phyloP scores from a whole-genome alignment of 1,140 invertebrate genomes.

The Aleiodes sp. region DNA sequence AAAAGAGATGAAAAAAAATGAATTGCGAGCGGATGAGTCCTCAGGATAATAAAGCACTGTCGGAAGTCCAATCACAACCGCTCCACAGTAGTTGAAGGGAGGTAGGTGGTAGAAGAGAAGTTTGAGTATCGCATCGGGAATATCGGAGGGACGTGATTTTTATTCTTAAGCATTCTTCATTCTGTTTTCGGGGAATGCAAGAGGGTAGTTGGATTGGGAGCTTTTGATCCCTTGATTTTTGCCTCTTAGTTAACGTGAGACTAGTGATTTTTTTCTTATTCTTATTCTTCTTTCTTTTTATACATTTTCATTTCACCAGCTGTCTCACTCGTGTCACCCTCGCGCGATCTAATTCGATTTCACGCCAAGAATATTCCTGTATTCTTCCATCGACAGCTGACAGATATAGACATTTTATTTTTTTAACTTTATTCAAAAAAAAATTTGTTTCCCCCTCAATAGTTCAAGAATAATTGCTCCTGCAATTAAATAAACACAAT shows the following conservation, averaged over 20 bases:
- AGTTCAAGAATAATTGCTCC: not conserved
- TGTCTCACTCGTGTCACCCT: slow-evolving; percentile 18
- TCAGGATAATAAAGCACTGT: slow-evolving; percentile 26
- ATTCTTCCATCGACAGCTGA: slow-evolving; percentile 23
- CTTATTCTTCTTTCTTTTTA: too few species aligned
- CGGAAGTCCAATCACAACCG: slow-evolving; percentile 52
- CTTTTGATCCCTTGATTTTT: slow-evolving; percentile 29
- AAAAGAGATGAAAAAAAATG: too few species aligned
- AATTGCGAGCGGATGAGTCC: slow-evolving; percentile 5
- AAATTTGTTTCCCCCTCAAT: too few species aligned
- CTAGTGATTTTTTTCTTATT: slow-evolving; percentile 2
- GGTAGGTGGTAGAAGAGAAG: not conserved
- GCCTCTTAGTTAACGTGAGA: slow-evolving; percentile 23
- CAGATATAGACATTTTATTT: slow-evolving; percentile 24
- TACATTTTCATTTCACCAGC: slow-evolving; percentile 10
- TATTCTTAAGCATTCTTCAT: slow-evolving; percentile 25
- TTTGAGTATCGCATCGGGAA: slow-evolving; percentile 33
- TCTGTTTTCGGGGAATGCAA: not conserved
- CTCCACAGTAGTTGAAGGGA: slow-evolving; percentile 21
- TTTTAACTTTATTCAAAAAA: too few species aligned
- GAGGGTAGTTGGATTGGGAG: not conserved
- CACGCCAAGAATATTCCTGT: slow-evolving; percentile 24
- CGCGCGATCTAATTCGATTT: slow-evolving; percentile 30
- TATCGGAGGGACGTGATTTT: slow-evolving; percentile 30
- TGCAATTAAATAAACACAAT: not conserved